Evolutionary conservation across 2,797 vertebrate genomes (phyloP).

Genomic region (Anguilla marmorata): DNA sequence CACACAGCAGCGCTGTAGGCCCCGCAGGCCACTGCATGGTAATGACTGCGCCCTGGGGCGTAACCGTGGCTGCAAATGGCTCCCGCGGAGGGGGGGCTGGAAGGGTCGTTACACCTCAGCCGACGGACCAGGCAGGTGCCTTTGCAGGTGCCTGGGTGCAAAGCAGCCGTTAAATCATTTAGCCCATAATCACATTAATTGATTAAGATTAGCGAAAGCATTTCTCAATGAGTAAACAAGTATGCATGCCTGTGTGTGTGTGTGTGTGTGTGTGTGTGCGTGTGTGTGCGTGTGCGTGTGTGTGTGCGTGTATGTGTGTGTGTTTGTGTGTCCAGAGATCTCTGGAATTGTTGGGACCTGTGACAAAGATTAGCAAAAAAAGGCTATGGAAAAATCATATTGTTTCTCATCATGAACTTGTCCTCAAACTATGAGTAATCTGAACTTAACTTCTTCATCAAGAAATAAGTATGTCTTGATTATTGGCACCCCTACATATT

Average conservation of each 20-base stretch:
- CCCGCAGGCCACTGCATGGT: background rate
- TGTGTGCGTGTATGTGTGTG: background rate
- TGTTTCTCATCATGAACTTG: background rate
- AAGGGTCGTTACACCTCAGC: background rate
- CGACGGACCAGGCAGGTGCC: background rate
- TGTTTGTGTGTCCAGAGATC: background rate
- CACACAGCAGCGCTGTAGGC: background rate
- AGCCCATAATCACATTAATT: slow-evolving; percentile 14
- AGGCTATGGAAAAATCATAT: background rate
- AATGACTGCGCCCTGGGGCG: background rate
- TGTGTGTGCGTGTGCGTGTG: background rate
- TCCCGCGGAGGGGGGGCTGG: background rate
- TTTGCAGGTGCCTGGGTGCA: background rate
- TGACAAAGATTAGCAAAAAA: background rate
- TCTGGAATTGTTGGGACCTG: background rate
- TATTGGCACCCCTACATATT: background rate
- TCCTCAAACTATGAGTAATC: background rate
- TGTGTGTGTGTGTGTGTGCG: background rate
- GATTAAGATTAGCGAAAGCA: background rate
- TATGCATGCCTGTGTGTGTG: background rate
- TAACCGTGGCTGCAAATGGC: background rate
- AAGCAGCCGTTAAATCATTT: slow-evolving; percentile 16
- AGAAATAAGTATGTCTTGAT: background rate
- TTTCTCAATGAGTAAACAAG: background rate
- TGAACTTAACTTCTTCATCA: background rate